Evolutionary conservation across 1,140 invertebrate genomes (phyloP).

Genomic region (Battus philenor): DNA sequence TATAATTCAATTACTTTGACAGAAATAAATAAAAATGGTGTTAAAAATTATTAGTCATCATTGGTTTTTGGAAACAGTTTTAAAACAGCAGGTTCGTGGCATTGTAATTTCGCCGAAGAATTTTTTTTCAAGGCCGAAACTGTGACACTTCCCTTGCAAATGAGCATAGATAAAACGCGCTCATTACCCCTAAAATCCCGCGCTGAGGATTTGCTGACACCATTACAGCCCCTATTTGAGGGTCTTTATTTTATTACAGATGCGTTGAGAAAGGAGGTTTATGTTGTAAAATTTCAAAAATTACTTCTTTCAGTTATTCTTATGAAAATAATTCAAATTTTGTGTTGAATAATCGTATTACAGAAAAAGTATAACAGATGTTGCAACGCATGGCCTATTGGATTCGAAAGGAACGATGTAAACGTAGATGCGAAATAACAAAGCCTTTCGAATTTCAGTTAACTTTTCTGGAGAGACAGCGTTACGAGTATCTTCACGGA

Average conservation of each 20-base stretch:
- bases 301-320: constrained; percentile 52
- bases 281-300: constrained; percentile 61
- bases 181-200: constrained; percentile 56
- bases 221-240: constrained; percentile 49
- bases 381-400: constrained; percentile 5
- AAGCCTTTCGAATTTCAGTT: constrained; percentile 16
- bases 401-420: constrained; percentile 12
- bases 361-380: no score
- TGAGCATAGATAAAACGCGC: constrained; percentile 61
- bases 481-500: constrained; percentile 4
- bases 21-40: no score
- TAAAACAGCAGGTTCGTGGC: no score
- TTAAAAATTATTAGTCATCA: no score
- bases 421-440: constrained; percentile 11
- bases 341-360: no score
- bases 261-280: constrained; percentile 63
- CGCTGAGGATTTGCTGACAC: constrained; percentile 36
- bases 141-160: constrained; percentile 64
- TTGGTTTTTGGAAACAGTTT: no score
- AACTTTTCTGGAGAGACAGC: constrained; percentile 14
- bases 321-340: no score
- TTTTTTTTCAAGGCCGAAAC: constrained; percentile 70
- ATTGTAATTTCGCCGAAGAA: no score
- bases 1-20: no score
- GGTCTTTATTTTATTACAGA: constrained; percentile 61